Evolutionary conservation across 2,113 vertebrate species (phyloP).

Genomic region (Pterocles burchelli): DNA sequence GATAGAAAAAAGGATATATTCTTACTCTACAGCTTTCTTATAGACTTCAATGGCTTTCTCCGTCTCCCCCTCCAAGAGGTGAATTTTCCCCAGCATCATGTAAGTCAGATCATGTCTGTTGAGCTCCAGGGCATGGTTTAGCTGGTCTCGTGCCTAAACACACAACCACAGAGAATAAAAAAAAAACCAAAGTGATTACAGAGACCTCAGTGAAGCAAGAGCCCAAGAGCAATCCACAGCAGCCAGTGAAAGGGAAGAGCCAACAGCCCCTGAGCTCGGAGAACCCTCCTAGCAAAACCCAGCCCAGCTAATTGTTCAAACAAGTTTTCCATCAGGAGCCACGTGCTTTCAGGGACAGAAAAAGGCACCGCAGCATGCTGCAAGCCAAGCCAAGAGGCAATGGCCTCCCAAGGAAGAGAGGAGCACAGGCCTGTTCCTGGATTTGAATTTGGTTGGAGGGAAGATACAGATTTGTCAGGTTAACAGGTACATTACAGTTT

Average conservation of each 20-base stretch:
- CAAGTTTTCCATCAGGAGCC: background rate
- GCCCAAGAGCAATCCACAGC: background rate
- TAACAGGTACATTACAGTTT: background rate
- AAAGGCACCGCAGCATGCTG: accelerated
- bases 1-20: background rate
- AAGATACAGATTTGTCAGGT: background rate
- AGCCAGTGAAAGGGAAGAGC: background rate
- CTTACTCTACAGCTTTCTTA: conserved; percentile 92
- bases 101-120: conserved; percentile 91
- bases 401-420: background rate
- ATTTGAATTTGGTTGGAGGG: background rate
- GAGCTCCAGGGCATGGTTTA: conserved; percentile 89
- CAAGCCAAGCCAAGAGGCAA: background rate
- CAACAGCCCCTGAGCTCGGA: background rate
- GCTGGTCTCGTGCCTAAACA: conserved; percentile 87
- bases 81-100: conserved; percentile 90
- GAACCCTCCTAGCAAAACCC: background rate
- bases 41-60: conserved; percentile 92
- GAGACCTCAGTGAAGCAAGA: background rate
- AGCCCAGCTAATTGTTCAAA: background rate
- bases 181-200: background rate
- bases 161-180: conserved; percentile 60
- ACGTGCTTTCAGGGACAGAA: background rate
- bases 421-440: accelerated
- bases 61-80: conserved; percentile 84